Base-by-base conservation (phyloP, 2,888 invertebrate species). In the Ischnus inquisitorius region DNA sequence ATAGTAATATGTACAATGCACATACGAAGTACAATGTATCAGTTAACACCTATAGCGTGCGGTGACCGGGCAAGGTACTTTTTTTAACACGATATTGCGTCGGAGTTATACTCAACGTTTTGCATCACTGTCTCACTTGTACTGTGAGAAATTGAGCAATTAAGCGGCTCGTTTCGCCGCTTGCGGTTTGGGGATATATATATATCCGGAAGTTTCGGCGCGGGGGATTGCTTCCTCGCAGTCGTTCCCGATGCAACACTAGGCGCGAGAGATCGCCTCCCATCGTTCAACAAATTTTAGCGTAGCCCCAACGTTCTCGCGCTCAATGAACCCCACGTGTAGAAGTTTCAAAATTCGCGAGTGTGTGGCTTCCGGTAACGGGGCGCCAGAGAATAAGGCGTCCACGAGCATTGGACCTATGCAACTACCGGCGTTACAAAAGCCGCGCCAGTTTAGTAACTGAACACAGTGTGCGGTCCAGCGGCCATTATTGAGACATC, bases 141-240 rank as follows among this genome's bases (percentile, higher is more conserved):
- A 41, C 89, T 90, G 90, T 91, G 92, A 92, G 92, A 92, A 92
- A 92, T 93, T 91, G 91, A 92, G 91, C 92, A 92, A 92, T 93
- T 92, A 92, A 91, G 82, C 74, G 71, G 79, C 48, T 83, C 69
- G 71, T 83, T 79, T 77, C 74, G 83, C 51, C 48, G 75, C 65
- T 68, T 65, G 78, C 54, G 72, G 69, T 64, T 64, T 64, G 43
- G 69, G 34, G 57, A 71, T 71, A 81, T 84, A 71, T 71, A 81
- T 84, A 64, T 81, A 81, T 68, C 68, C 77, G 72, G 60, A 67
- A 77, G 72, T 68, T 78, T 78, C 72, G 43, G 51, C 57, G 71
- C 46, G 46, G 57, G 64, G 64, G 67, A 60, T 67, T 19, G 71
- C 43, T 51, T n/a, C 41, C 76, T 65, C 62, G 64, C 64, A n/a